A percentile compares a stretch with the other conserved stretches of the same genome.
Evolutionary conservation across 2,797 vertebrate species (phyloP).

Genomic region (Myotis vivesi): DNA sequence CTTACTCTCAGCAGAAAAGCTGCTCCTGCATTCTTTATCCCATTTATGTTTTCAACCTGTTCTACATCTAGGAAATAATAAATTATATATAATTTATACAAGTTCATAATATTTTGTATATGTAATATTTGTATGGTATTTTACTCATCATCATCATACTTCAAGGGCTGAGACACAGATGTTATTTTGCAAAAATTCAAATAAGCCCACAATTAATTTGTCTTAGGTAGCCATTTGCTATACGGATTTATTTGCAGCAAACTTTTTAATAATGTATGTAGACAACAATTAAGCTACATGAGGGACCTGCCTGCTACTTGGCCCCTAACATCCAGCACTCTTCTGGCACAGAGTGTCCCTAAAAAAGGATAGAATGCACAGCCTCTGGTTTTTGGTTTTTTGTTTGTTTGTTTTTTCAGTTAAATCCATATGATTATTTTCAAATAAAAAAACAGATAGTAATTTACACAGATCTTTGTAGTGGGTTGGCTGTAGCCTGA

Average conservation of each 20-base stretch:
- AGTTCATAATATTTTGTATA: neutral
- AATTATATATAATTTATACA: neutral
- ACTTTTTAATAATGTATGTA: neutral
- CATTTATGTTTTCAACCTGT: constrained; percentile 6
- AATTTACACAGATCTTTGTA: neutral
- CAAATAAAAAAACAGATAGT: constrained; percentile 31
- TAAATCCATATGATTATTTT: constrained; percentile 20
- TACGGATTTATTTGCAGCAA: constrained; percentile 9
- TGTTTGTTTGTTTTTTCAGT: neutral
- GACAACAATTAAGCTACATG: neutral
- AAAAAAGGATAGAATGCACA: neutral
- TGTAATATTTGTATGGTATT: neutral
- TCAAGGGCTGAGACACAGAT: neutral
- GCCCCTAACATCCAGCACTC: neutral
- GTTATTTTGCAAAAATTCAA: constrained; percentile 46
- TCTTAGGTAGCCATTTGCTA: constrained; percentile 11
- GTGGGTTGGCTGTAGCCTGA: neutral
- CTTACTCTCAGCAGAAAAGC: neutral
- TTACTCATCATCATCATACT: neutral
- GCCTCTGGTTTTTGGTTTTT: neutral
- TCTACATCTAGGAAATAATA: neutral
- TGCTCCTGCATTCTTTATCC: neutral
- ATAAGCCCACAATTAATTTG: neutral
- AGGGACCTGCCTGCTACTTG: neutral
- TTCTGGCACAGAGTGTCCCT: neutral